A percentile compares a stretch with the other conserved stretches of the same genome.
phyloP scores from a whole-genome alignment of 2,113 vertebrate species.

The Nesoenas mayeri region DNA sequence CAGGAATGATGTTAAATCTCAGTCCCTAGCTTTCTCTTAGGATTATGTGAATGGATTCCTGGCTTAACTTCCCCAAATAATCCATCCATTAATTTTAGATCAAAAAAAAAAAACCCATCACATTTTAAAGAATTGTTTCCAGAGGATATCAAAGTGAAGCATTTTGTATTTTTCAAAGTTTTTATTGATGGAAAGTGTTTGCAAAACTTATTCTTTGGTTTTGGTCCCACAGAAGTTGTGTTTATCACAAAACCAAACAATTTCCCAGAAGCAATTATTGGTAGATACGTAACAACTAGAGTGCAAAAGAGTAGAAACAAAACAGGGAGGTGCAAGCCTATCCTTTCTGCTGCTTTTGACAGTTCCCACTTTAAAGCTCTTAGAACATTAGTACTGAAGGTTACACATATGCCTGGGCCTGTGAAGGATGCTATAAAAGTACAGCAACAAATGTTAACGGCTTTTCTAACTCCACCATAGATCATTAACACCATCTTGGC shows the following conservation, averaged over 20 bases:
- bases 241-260: background rate
- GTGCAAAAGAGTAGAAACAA: background rate
- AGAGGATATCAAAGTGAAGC: background rate
- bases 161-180: background rate
- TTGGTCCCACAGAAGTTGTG: background rate
- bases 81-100: background rate
- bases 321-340: background rate
- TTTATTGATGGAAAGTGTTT: background rate
- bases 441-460: background rate
- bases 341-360: background rate
- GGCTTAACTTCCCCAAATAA: background rate
- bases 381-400: background rate
- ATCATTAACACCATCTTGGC: rapidly evolving
- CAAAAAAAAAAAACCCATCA: background rate
- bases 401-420: background rate
- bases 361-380: background rate
- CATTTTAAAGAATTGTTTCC: background rate
- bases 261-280: background rate
- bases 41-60: background rate
- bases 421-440: background rate
- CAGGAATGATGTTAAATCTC: background rate
- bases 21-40: background rate
- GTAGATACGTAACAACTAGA: background rate
- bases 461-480: background rate
- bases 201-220: background rate